Conservation (phyloP, 2,797 vertebrate genomes). For the Sebastes baramenuke region DNA sequence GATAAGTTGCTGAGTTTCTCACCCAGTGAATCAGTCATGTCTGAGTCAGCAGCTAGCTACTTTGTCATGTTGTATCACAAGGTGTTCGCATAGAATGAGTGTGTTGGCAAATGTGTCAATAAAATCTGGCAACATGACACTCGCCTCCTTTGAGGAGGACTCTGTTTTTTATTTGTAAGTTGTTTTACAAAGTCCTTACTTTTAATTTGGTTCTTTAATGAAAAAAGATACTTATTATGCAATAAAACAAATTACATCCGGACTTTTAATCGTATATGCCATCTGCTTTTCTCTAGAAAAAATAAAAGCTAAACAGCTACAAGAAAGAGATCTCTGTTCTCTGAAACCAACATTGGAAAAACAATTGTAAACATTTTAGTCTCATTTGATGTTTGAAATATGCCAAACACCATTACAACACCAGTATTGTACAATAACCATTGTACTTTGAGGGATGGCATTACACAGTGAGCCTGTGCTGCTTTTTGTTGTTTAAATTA, state of each 20-base stretch:
- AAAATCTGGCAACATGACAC: constrained; percentile 13
- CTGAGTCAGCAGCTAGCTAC: constrained; percentile 42
- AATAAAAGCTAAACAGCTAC: not conserved
- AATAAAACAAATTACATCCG: not conserved
- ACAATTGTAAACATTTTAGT: not conserved
- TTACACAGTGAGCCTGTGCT: constrained; percentile 4
- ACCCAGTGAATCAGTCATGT: constrained; percentile 14
- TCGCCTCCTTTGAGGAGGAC: not conserved
- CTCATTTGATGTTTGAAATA: constrained; percentile 6
- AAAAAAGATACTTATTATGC: not conserved
- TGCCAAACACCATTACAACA: not conserved
- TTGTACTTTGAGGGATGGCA: not conserved
- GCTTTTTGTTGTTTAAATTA: constrained; percentile 41
- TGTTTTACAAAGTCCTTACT: not conserved
- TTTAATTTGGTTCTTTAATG: not conserved
- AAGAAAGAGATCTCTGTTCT: not conserved
- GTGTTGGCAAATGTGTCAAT: constrained; percentile 17
- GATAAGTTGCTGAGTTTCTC: not conserved
- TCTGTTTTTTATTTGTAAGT: not conserved
- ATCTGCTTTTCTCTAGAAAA: constrained; percentile 2
- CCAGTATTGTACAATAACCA: not conserved
- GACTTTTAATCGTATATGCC: not conserved
- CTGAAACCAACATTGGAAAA: not conserved
- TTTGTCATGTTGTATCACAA: constrained; percentile 20
- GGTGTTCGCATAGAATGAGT: constrained; percentile 13